Evolutionary conservation across 64 coral and sea anemone genomes (phyloP), one percentile per base, ranked within the genome.

Genomic region (Acropora yongei): DNA sequence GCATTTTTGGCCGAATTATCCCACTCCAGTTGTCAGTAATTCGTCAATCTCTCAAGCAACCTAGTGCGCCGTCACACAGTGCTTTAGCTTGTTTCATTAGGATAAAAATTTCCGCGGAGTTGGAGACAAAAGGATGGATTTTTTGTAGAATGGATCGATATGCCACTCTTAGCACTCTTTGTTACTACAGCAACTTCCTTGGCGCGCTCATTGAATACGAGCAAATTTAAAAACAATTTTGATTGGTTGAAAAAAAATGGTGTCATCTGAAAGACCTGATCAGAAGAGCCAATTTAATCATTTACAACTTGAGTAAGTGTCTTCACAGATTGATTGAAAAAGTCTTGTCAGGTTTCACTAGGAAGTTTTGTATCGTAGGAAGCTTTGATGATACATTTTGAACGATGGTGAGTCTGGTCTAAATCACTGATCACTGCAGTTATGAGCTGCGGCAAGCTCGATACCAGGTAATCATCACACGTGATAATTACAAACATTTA

Each of bases 401-500:
- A 55, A 55, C 10, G 51, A 7, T 30, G 30, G 30, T 30, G 6
- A 68, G 6, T 14, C 18, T 71, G n/a, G 20, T 49, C 65, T 19
- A 69, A 47, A 4, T 8, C 44, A 4, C 44, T 55, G 51, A 2
- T 71, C 8, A 68, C 3, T 30, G 8, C 57, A 49, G 17, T 12
- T 81, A 9, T 57, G 50, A 57, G n/a, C 51, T 39, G 2, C 41
- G 0, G 5, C 5, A 6, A 9, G 4, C 2, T 16, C 2, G 18
- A 48, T 85, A 20, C 47, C 63, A 85, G 82, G 82, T 85, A 85
- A 85, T 85, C 13, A 85, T 48, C 61, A 69, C 13, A 63, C 13
- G 11, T 63, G 11, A 18, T 71, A 72, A 1, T 20, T 47, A 60
- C 68, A 71, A 43, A 5, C 6, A 18, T 61, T 84, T 17, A 10